A percentile compares a stretch with the other conserved stretches of the same genome.
Conservation (phyloP, 2,888 invertebrate species). For the Acronicta leporina region DNA sequence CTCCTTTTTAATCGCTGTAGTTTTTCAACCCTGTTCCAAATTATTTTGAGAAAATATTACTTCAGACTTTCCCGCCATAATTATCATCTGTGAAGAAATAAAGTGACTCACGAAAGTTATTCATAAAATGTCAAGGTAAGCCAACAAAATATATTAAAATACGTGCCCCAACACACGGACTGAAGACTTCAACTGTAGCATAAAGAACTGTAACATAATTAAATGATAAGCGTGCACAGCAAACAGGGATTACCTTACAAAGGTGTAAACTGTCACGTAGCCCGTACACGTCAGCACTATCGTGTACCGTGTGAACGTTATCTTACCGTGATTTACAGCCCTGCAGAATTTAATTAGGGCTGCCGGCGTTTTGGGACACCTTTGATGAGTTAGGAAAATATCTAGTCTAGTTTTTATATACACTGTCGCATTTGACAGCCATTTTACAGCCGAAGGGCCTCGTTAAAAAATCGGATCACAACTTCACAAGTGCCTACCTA, state of each 20-base stretch:
- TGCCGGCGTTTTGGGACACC: constrained; percentile 35
- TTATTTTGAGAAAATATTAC: no score
- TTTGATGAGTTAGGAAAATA: constrained; percentile 38
- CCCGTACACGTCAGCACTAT: constrained; percentile 51
- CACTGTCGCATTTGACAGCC: constrained; percentile 17
- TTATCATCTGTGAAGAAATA: no score
- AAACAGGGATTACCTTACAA: constrained; percentile 42
- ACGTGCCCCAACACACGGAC: constrained; percentile 19
- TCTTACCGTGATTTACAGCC: constrained; percentile 67
- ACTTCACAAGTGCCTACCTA: no score
- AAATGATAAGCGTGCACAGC: constrained; percentile 42
- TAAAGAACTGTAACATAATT: constrained; percentile 41
- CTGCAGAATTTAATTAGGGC: constrained; percentile 62
- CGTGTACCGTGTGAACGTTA: constrained; percentile 59
- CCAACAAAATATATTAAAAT: background rate
- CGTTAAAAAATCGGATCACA: no score
- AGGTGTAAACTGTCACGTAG: constrained; percentile 61
- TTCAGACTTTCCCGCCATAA: no score
- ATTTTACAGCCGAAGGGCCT: no score
- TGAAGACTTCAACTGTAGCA: constrained; percentile 16
- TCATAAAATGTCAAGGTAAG: no score
- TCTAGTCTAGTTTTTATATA: constrained; percentile 29
- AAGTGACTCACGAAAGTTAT: no score
- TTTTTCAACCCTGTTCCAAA: no score
- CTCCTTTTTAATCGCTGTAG: no score